phyloP scores from a whole-genome alignment of 2,797 vertebrate genomes.

The Anas flavirostris region DNA sequence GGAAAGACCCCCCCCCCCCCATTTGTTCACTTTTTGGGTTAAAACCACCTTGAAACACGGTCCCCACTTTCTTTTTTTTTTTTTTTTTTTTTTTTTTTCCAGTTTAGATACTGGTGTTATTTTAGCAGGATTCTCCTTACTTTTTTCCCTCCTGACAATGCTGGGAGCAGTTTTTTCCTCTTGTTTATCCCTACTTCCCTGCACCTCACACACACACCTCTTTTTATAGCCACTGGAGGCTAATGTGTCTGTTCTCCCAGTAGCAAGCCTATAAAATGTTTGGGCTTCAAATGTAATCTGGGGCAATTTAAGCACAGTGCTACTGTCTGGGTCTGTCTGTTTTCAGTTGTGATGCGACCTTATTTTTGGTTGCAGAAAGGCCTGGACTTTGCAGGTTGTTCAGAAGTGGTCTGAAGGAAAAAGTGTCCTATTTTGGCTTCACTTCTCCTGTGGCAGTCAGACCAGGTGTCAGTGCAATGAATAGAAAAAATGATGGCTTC shows the following conservation, averaged over 20 bases:
- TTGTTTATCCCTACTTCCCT: not conserved
- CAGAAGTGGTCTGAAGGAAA: not conserved
- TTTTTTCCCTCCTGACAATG: not conserved
- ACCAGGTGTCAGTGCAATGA: not conserved
- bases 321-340: not conserved
- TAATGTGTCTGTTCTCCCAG: not conserved
- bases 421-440: not conserved
- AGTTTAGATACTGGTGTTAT: not conserved
- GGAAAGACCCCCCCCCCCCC: not conserved
- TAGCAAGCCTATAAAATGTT: not conserved
- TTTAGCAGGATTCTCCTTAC: not conserved
- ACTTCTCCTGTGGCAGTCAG: not conserved
- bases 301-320: not conserved
- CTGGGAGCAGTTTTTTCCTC: not conserved
- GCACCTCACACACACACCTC: not conserved
- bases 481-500: not conserved
- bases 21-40: not conserved
- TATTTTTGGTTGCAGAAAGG: not conserved
- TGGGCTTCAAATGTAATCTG: not conserved
- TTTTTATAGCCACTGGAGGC: not conserved
- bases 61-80: not conserved
- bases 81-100: not conserved
- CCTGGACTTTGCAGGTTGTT: not conserved
- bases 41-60: fast-evolving
- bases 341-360: not conserved